Evolutionary conservation across 2,888 invertebrate species (phyloP).

Genomic region (Chrysotoxum bicinctum): DNA sequence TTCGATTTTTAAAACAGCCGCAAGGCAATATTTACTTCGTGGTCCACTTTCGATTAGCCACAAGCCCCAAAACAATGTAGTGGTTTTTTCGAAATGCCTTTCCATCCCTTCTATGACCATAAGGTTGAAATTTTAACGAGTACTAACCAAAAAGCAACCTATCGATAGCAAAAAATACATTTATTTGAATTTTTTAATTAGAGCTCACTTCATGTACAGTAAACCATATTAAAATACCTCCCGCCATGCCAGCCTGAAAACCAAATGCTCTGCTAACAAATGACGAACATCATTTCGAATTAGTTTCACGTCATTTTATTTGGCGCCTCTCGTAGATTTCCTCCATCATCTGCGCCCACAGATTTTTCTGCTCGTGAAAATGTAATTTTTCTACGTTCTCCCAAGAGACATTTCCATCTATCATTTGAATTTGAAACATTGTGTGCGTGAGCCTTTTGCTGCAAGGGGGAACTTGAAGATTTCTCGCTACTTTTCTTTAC

Average conservation of each 20-base stretch:
- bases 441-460: slow-evolving; percentile 17
- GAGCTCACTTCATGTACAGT: neutral
- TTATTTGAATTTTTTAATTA: slow-evolving; percentile 7
- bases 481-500: slow-evolving; percentile 21
- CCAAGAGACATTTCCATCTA: slow-evolving; percentile 57
- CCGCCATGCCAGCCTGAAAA: neutral
- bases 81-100: too few relatives aligned
- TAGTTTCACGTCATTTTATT: slow-evolving; percentile 59
- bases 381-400: slow-evolving; percentile 65
- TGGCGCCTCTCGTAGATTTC: slow-evolving; percentile 27
- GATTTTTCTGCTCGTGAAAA: slow-evolving; percentile 46
- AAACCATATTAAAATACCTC: neutral
- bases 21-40: too few relatives aligned
- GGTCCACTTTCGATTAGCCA: too few relatives aligned
- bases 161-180: neutral
- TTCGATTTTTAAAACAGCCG: too few relatives aligned
- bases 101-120: too few relatives aligned
- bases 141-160: neutral
- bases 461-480: neutral
- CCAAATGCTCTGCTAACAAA: slow-evolving; percentile 36
- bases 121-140: too few relatives aligned
- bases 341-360: slow-evolving; percentile 32
- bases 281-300: slow-evolving; percentile 62
- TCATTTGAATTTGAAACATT: slow-evolving; percentile 61
- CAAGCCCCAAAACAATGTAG: too few relatives aligned